Evolutionary conservation across 2,797 vertebrate species (phyloP).

Genomic region (Smutsia temminckii): DNA sequence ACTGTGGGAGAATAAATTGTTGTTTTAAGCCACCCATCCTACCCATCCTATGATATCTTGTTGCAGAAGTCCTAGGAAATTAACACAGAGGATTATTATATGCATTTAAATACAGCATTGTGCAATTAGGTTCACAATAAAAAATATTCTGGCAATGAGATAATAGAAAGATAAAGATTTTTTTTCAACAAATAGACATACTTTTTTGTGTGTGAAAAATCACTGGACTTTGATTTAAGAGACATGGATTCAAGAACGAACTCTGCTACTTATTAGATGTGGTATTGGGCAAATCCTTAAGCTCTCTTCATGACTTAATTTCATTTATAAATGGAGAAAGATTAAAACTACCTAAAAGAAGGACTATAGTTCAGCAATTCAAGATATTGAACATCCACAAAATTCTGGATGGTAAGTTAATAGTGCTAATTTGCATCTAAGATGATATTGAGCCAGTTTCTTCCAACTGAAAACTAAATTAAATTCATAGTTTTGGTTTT

Average conservation of each 20-base stretch:
- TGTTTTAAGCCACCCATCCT: neutral
- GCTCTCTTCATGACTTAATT: neutral
- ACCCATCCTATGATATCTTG: neutral
- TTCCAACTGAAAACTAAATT: slow-evolving; percentile 63
- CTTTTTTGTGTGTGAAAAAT: neutral
- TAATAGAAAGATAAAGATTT: neutral
- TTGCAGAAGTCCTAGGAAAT: neutral
- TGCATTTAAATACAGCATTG: neutral
- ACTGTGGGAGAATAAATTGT: neutral
- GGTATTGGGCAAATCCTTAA: neutral
- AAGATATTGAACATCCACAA: neutral
- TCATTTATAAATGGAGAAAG: slow-evolving; percentile 1
- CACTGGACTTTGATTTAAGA: neutral
- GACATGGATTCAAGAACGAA: neutral
- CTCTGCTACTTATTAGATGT: neutral
- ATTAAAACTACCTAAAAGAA: neutral
- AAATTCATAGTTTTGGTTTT: slow-evolving; percentile 62
- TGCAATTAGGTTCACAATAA: neutral
- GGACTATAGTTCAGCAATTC: neutral
- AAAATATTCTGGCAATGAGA: neutral
- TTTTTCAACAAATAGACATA: neutral
- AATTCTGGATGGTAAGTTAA: slow-evolving; percentile 43
- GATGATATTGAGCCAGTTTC: slow-evolving; percentile 43
- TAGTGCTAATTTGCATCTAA: slow-evolving; percentile 17
- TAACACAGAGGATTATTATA: neutral